Conservation (phyloP, 1,140 invertebrate species). For the Acromyrmex echinatior region DNA sequence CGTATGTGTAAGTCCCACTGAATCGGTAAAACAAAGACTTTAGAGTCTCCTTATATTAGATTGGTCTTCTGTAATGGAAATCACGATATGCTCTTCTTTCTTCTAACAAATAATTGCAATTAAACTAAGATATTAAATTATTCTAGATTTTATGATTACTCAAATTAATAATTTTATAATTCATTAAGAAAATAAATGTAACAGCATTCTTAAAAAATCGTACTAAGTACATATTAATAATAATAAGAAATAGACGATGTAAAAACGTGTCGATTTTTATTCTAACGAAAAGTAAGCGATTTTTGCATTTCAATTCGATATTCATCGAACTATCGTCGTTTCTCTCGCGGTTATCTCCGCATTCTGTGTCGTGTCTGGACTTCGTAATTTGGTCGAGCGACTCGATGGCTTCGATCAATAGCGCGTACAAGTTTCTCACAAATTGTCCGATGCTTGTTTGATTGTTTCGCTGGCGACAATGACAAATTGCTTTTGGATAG, state of each 20-base stretch:
- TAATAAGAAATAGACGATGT: neutral
- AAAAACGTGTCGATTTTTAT: neutral
- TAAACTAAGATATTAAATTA: neutral
- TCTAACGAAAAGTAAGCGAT: conserved; percentile 40
- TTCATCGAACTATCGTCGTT: conserved; percentile 25
- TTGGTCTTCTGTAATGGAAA: neutral
- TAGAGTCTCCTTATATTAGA: too few species aligned
- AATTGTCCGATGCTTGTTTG: conserved; percentile 42
- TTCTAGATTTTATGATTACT: neutral
- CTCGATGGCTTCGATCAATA: conserved; percentile 62
- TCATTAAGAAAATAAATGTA: neutral
- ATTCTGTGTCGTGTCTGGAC: conserved; percentile 56
- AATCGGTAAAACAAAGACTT: too few species aligned
- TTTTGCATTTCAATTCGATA: conserved; percentile 44
- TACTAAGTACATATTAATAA: neutral
- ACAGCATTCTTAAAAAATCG: neutral
- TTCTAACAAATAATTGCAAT: neutral
- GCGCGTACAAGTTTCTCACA: conserved; percentile 46
- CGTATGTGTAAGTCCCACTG: too few species aligned
- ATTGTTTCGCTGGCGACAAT: conserved; percentile 35
- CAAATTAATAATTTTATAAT: neutral
- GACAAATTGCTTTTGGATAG: conserved; percentile 38
- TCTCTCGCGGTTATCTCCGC: conserved; percentile 46
- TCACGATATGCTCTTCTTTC: too few species aligned
- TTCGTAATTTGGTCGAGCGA: conserved; percentile 69